Evolutionary conservation across 1,140 invertebrate genomes (phyloP).

Genomic region (Chironomus tepperi): DNA sequence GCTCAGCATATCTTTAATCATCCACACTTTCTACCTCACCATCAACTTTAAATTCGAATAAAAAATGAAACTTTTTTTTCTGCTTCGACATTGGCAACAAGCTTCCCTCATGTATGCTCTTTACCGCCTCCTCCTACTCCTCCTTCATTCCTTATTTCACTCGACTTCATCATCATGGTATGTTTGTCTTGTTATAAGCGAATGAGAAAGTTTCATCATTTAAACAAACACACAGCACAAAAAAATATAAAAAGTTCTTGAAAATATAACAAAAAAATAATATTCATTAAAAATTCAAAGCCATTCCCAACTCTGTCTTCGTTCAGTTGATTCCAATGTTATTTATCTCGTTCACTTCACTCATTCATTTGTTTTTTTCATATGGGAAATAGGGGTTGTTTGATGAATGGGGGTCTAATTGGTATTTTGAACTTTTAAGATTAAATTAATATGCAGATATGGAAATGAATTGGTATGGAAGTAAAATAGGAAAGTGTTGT

Average conservation of each 20-base stretch:
- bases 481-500: too few relatives aligned
- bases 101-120: neutral
- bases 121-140: neutral
- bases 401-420: too few relatives aligned
- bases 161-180: neutral
- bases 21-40: too few relatives aligned
- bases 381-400: too few relatives aligned
- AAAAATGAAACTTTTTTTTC: neutral
- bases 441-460: too few relatives aligned
- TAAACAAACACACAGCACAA: neutral
- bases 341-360: neutral
- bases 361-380: neutral
- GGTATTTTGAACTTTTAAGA: too few relatives aligned
- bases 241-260: neutral
- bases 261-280: neutral
- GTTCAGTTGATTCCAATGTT: neutral
- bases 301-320: neutral
- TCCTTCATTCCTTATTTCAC: neutral
- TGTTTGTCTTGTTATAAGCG: neutral
- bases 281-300: conserved; percentile 10
- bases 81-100: neutral
- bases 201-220: conserved; percentile 14
- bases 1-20: too few relatives aligned
- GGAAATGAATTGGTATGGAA: too few relatives aligned
- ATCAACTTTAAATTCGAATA: too few relatives aligned